phyloP scores from a whole-genome alignment of 2,797 vertebrate genomes.

The Sternarchorhynchus goeldii region DNA sequence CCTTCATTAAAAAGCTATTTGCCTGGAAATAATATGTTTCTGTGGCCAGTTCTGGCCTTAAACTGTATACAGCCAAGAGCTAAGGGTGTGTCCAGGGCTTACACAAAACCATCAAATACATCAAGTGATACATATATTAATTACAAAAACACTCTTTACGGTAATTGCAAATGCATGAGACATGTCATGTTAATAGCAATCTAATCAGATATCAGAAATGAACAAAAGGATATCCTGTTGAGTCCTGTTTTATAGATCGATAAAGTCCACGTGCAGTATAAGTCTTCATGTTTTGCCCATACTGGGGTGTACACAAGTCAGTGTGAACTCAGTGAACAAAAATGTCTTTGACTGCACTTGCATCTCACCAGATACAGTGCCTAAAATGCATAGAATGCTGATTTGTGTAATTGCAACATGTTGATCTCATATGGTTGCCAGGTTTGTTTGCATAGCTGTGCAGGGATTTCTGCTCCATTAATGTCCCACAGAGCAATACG shows the following conservation, averaged over 20 bases:
- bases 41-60: conserved; percentile 38
- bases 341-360: background rate
- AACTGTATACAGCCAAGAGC: conserved; percentile 36
- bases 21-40: conserved; percentile 44
- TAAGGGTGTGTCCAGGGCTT: conserved; percentile 20
- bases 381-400: conserved; percentile 63
- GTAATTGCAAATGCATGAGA: no score
- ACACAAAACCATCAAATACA: conserved; percentile 31
- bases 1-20: conserved; percentile 58
- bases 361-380: conserved; percentile 49
- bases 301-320: no score
- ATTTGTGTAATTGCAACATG: conserved; percentile 67
- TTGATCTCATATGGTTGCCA: conserved; percentile 67
- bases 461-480: conserved; percentile 70
- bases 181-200: no score
- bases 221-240: no score
- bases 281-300: background rate
- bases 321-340: conserved; percentile 13
- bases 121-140: background rate
- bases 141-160: background rate
- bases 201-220: no score
- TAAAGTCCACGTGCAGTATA: background rate
- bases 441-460: conserved; percentile 70
- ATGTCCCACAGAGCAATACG: conserved; percentile 59
- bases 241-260: background rate